Evolutionary conservation across 2,113 vertebrate genomes (phyloP).

Genomic region (Heptranchias perlo): DNA sequence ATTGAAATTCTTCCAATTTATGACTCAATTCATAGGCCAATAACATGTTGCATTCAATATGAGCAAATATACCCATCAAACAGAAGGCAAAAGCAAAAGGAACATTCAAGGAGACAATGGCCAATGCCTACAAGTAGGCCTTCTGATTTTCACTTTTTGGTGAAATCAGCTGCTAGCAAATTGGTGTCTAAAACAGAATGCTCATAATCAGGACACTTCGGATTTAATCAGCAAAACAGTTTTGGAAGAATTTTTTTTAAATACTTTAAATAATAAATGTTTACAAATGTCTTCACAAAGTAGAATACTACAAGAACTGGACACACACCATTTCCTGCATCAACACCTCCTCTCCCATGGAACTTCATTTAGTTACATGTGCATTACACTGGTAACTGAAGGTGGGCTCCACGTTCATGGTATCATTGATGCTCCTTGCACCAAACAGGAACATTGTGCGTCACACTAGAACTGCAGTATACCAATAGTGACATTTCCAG

Average conservation of each 20-base stretch:
- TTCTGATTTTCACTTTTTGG: not conserved
- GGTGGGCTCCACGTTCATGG: not conserved
- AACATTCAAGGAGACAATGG: not conserved
- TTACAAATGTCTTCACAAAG: not conserved
- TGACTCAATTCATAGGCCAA: not conserved
- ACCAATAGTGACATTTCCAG: not conserved
- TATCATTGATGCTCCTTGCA: not conserved
- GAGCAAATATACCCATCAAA: not conserved
- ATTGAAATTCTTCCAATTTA: not conserved
- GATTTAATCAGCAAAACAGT: not conserved
- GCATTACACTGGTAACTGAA: not conserved
- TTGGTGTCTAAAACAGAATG: not conserved
- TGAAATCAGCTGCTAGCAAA: not conserved
- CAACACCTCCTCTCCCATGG: not conserved
- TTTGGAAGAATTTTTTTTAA: not conserved
- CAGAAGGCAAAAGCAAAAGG: not conserved
- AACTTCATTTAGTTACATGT: not conserved
- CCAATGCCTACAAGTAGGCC: not conserved
- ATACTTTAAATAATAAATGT: not conserved
- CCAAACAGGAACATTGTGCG: not conserved
- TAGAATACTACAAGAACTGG: not conserved
- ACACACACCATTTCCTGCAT: not conserved
- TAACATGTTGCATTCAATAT: not conserved
- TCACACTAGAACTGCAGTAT: not conserved
- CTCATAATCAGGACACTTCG: not conserved